A percentile compares a stretch with the other conserved stretches of the same genome.
phyloP scores from a whole-genome alignment of 2,888 invertebrate species.

The Galerucella calmariensis region DNA sequence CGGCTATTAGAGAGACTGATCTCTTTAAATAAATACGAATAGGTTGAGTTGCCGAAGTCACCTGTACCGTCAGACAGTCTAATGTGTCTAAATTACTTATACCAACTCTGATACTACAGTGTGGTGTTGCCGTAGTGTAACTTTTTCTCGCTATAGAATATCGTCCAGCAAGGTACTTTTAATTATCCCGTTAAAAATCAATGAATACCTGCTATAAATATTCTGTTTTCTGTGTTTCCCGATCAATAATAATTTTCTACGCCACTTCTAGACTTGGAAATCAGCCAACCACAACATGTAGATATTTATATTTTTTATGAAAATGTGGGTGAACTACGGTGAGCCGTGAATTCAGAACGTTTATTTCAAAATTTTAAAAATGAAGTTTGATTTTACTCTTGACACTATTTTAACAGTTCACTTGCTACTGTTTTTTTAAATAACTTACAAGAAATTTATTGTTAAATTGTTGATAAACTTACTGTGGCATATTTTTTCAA shows the following conservation, averaged over 20 bases:
- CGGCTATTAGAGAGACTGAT: no score
- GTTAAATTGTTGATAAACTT: neutral
- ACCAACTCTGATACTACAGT: no score
- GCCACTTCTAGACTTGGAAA: neutral
- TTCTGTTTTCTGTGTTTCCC: neutral
- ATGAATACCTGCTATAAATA: neutral
- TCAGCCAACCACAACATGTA: neutral
- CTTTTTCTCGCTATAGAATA: no score
- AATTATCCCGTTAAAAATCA: neutral
- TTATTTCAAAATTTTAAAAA: neutral
- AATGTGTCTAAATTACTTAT: no score
- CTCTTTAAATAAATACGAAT: no score
- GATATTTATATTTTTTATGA: constrained; percentile 1
- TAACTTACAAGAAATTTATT: no score
- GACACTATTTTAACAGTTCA: neutral
- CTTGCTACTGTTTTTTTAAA: neutral
- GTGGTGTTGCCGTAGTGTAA: no score
- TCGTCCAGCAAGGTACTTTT: no score
- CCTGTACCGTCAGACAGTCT: no score
- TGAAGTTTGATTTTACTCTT: neutral
- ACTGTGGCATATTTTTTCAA: constrained; percentile 32
- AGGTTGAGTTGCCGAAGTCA: no score
- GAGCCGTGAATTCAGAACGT: neutral
- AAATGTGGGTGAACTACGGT: constrained; percentile 1
- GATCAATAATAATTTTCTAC: neutral